These are phyloP conservation scores for Hyperopisus bebe DNA, from an alignment of 2,113 vertebrate genomes.

Conservation along the genomic window DNA sequence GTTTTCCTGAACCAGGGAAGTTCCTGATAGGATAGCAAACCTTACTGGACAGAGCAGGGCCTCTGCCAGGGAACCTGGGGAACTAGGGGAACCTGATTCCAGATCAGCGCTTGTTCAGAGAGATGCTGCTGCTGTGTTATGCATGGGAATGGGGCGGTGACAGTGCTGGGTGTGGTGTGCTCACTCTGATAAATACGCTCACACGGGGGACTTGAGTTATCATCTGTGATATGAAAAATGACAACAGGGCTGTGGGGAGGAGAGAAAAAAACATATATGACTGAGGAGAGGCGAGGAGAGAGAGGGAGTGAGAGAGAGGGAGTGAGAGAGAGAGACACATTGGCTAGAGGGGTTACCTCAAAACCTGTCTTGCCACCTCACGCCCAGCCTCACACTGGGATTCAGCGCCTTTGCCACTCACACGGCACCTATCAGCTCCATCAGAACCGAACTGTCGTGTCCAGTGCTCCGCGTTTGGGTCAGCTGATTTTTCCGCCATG, in stretches of 20 bases:
- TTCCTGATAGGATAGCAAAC: neutral
- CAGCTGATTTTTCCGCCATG: neutral
- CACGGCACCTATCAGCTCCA: neutral
- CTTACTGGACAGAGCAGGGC: slow-evolving; percentile 31
- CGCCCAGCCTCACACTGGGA: slow-evolving; percentile 25
- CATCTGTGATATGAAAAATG: slow-evolving; percentile 57
- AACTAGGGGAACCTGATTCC: slow-evolving; percentile 44
- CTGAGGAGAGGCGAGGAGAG: slow-evolving; percentile 20
- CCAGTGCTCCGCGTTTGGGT: neutral
- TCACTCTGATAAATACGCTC: slow-evolving; percentile 57
- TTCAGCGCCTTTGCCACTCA: neutral
- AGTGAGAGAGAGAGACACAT: slow-evolving; percentile 17
- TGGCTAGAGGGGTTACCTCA: slow-evolving; percentile 16
- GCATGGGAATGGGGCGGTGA: slow-evolving; percentile 25
- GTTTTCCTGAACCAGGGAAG: slow-evolving; percentile 35
- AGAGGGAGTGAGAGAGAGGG: neutral
- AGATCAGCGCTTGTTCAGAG: slow-evolving; percentile 42
- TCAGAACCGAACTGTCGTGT: neutral
- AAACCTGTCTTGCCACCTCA: slow-evolving; percentile 14
- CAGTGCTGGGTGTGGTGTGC: slow-evolving; percentile 32
- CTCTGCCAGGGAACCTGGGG: slow-evolving; percentile 38
- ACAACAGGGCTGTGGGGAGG: slow-evolving; percentile 38
- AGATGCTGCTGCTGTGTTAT: neutral
- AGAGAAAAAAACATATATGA: slow-evolving; percentile 14
- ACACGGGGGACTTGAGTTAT: slow-evolving; percentile 52